phyloP scores from a whole-genome alignment of 2,113 vertebrate genomes.

The Cavia aperea region DNA sequence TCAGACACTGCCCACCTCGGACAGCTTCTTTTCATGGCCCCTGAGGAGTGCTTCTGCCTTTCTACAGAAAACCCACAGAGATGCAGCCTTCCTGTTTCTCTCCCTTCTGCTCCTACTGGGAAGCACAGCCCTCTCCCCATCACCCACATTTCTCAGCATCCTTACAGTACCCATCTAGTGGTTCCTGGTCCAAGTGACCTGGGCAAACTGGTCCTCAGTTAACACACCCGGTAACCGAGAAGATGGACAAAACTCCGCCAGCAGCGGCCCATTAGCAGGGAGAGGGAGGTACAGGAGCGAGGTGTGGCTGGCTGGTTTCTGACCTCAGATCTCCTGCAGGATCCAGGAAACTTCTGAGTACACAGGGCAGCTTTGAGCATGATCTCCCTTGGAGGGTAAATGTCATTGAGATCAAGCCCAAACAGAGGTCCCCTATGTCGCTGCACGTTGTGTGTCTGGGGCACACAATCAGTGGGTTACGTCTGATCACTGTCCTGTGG shows the following conservation, averaged over 20 bases:
- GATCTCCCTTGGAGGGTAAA: no score
- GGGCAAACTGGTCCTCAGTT: background rate
- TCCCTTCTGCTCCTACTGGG: background rate
- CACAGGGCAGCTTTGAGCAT: background rate
- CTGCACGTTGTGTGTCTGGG: rapidly evolving
- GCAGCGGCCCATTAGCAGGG: background rate
- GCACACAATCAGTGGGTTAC: background rate
- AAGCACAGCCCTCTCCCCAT: background rate
- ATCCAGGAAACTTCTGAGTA: background rate
- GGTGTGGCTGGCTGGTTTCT: background rate
- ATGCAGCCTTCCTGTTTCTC: background rate
- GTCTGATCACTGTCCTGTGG: background rate
- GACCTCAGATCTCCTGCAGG: background rate
- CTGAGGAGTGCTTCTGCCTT: background rate
- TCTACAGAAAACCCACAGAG: background rate
- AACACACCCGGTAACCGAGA: background rate
- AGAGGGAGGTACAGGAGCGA: background rate
- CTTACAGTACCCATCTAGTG: background rate
- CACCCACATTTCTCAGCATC: background rate
- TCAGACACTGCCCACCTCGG: background rate
- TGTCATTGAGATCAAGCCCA: background rate
- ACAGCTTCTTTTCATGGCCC: background rate
- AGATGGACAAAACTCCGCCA: background rate
- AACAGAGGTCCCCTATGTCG: rapidly evolving
- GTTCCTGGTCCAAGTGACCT: background rate